phyloP scores from a whole-genome alignment of 2,888 invertebrate species.

The Erannis defoliaria region DNA sequence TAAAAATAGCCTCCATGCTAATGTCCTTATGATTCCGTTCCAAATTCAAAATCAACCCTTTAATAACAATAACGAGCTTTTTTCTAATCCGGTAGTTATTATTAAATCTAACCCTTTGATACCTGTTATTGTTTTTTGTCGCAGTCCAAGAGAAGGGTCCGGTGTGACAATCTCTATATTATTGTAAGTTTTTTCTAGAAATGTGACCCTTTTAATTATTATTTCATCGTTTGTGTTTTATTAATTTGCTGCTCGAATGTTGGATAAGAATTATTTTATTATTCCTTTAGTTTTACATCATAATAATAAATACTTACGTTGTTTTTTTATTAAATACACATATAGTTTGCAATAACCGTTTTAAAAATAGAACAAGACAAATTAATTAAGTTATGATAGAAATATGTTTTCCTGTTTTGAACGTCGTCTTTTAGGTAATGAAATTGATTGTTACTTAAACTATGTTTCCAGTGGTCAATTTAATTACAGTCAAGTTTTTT shows the following conservation, averaged over 20 bases:
- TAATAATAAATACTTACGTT: neutral
- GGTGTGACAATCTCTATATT: slow-evolving; percentile 68
- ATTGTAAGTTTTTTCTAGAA: slow-evolving; percentile 54
- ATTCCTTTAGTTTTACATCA: neutral
- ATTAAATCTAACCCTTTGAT: slow-evolving; percentile 76
- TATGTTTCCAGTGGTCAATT: no score
- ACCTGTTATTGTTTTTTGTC: slow-evolving; percentile 72
- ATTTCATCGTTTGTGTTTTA: slow-evolving; percentile 53
- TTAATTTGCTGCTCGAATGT: slow-evolving; percentile 37
- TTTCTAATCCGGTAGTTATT: slow-evolving; percentile 61
- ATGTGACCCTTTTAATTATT: slow-evolving; percentile 60
- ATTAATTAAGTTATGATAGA: slow-evolving; percentile 5
- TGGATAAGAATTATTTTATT: slow-evolving; percentile 1
- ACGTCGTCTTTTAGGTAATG: slow-evolving; percentile 1
- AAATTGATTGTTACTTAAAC: neutral
- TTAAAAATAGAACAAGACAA: slow-evolving; percentile 15
- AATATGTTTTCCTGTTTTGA: slow-evolving; percentile 13
- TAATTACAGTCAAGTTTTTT: neutral
- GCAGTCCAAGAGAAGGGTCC: slow-evolving; percentile 64
- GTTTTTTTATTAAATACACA: neutral
- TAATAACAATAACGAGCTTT: slow-evolving; percentile 55
- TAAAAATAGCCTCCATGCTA: slow-evolving; percentile 6
- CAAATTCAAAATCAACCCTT: slow-evolving; percentile 70
- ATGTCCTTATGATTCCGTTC: slow-evolving; percentile 52
- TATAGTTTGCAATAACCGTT: neutral